phyloP scores from a whole-genome alignment of 2,113 vertebrate species.

The Hippoglossus stenolepis region DNA sequence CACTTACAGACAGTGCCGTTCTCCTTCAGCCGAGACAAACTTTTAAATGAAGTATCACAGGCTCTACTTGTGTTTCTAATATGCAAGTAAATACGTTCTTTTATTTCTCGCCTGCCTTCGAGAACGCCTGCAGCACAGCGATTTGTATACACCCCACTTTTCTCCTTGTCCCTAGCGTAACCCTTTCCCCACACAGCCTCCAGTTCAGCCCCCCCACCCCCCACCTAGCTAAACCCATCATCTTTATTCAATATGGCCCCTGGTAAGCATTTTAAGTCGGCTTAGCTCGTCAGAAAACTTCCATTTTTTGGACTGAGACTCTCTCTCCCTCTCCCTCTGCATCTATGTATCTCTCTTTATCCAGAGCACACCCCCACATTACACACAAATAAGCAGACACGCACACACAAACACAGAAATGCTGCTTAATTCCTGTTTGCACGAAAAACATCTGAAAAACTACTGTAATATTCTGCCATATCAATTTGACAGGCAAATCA shows the following conservation, averaged over 20 bases:
- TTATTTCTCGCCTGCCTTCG: constrained; percentile 46
- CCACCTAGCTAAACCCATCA: constrained; percentile 73
- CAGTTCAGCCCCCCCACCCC: constrained; percentile 44
- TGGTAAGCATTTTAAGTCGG: constrained; percentile 74
- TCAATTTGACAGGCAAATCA: constrained; percentile 39
- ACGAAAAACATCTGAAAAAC: constrained; percentile 11
- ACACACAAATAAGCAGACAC: constrained; percentile 22
- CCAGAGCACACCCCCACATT: constrained; percentile 15
- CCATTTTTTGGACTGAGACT: constrained; percentile 35
- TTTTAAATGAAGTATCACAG: constrained; percentile 27
- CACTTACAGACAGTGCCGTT: background rate
- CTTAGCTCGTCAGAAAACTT: constrained; percentile 72
- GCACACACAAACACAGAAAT: constrained; percentile 8
- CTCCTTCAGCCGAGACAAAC: constrained; percentile 21
- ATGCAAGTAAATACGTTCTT: constrained; percentile 34
- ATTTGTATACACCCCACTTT: constrained; percentile 58
- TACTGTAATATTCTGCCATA: constrained; percentile 15
- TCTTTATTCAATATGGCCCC: constrained; percentile 79
- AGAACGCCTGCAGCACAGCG: constrained; percentile 44
- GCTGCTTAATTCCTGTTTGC: constrained; percentile 12
- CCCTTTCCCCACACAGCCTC: constrained; percentile 62
- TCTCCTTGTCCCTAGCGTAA: constrained; percentile 60
- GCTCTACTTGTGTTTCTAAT: constrained; percentile 44
- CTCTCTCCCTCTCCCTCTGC: background rate
- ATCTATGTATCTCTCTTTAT: constrained; percentile 10